phyloP scores from a whole-genome alignment of 2,113 vertebrate genomes.

The Ceuthmochares aereus region DNA sequence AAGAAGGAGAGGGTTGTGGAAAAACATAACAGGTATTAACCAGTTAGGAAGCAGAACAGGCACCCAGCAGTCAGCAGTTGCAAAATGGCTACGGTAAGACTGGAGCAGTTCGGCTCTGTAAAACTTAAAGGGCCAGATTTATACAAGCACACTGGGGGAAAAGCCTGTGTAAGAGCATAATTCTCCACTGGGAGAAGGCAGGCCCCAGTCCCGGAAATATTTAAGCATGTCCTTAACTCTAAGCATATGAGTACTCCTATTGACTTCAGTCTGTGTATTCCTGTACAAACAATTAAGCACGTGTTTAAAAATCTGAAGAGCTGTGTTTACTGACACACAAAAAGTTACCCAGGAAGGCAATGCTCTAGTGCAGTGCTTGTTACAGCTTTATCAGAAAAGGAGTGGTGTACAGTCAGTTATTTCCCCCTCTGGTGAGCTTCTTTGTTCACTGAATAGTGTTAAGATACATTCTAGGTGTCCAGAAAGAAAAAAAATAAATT shows the following conservation, averaged over 20 bases:
- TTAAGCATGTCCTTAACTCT: constrained; percentile 16
- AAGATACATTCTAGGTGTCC: neutral
- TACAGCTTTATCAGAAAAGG: neutral
- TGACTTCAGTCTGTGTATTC: neutral
- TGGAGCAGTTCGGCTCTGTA: constrained; percentile 17
- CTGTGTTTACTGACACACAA: neutral
- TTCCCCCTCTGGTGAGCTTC: neutral
- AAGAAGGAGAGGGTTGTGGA: neutral
- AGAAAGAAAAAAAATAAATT: neutral
- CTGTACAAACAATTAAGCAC: neutral
- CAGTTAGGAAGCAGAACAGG: neutral
- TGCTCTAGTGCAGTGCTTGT: neutral
- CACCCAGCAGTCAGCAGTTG: constrained; percentile 39
- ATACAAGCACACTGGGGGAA: neutral
- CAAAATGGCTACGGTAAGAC: constrained; percentile 18
- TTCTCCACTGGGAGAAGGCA: constrained; percentile 30
- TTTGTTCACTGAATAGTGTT: neutral
- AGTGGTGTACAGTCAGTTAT: neutral
- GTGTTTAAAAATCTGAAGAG: neutral
- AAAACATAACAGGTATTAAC: constrained; percentile 13
- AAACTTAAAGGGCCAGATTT: constrained; percentile 65
- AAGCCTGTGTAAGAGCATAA: neutral
- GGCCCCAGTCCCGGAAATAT: neutral
- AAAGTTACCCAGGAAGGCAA: neutral
- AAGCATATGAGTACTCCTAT: neutral